Conservation (phyloP, 1,140 invertebrate genomes). For the Formica selysi region DNA sequence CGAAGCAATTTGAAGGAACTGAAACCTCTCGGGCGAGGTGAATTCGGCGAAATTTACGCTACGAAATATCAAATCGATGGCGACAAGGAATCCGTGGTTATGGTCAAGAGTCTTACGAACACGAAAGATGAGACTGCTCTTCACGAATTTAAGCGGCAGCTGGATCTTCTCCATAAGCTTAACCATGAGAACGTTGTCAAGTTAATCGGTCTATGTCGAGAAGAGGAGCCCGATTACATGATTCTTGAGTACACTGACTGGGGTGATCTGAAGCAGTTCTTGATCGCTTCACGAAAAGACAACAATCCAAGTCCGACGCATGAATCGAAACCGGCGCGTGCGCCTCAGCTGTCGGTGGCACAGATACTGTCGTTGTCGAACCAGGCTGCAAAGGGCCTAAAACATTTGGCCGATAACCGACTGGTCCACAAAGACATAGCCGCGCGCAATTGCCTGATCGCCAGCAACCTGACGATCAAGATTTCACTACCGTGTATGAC, state of each 20-base stretch:
- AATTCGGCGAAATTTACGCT: slow-evolving; percentile 96
- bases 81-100: slow-evolving; percentile 87
- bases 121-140: slow-evolving; percentile 92
- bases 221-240: slow-evolving; percentile 95
- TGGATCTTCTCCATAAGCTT: slow-evolving; percentile 94
- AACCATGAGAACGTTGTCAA: slow-evolving; percentile 93
- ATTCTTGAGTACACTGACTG: slow-evolving; percentile 97
- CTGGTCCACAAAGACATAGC: slow-evolving; percentile 96
- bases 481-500: slow-evolving; percentile 93
- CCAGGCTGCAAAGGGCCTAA: slow-evolving; percentile 95
- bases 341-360: slow-evolving; percentile 89
- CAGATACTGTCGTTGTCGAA: slow-evolving; percentile 91
- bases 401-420: slow-evolving; percentile 91
- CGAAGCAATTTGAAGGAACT: slow-evolving; percentile 92
- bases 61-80: slow-evolving; percentile 87
- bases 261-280: slow-evolving; percentile 98
- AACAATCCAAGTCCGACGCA: slow-evolving; percentile 79
- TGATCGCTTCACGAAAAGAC: slow-evolving; percentile 93
- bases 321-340: slow-evolving; percentile 85
- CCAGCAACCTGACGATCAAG: slow-evolving; percentile 94
- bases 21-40: slow-evolving; percentile 95
- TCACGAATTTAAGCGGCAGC: slow-evolving; percentile 94
- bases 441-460: slow-evolving; percentile 96
- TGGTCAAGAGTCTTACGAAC: slow-evolving; percentile 92
- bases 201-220: slow-evolving; percentile 93